phyloP scores from a whole-genome alignment of 2,888 invertebrate species.

The Scaptomyza caliginosa region DNA sequence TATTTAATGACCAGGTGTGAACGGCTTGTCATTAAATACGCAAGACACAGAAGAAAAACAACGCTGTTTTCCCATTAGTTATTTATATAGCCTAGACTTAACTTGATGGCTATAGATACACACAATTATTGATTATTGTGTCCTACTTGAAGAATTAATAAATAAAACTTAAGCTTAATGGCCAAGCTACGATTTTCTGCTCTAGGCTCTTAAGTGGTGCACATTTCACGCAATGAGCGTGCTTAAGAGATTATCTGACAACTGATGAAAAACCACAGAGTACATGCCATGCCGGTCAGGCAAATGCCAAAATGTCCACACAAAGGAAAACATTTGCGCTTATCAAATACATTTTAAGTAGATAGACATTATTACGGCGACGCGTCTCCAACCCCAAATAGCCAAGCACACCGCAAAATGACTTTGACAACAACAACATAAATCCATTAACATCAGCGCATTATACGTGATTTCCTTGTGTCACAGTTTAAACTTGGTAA shows the following conservation, averaged over 20 bases:
- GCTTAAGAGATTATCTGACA: constrained; percentile 42
- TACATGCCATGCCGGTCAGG: constrained; percentile 17
- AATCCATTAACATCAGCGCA: constrained; percentile 62
- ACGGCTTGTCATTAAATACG: constrained; percentile 27
- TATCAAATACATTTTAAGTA: constrained; percentile 46
- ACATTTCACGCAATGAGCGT: too few relatives aligned
- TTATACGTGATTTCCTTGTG: constrained; percentile 37
- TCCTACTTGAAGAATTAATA: background rate
- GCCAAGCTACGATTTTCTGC: too few relatives aligned
- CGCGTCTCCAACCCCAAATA: background rate
- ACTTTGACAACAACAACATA: constrained; percentile 61
- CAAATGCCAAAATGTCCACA: constrained; percentile 8
- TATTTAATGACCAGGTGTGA: constrained; percentile 42
- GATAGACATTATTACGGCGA: constrained; percentile 47
- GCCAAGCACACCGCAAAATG: constrained; percentile 21
- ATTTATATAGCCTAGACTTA: constrained; percentile 19
- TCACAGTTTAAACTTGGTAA: background rate
- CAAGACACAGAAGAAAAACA: too few relatives aligned
- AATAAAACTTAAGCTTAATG: background rate
- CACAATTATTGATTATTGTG: constrained; percentile 39
- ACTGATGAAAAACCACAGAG: constrained; percentile 22
- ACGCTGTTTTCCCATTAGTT: constrained; percentile 20
- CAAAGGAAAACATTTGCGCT: constrained; percentile 30
- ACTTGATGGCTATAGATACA: constrained; percentile 12
- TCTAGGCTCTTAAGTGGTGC: background rate